A percentile compares a stretch with the other conserved stretches of the same genome.
phyloP scores from a whole-genome alignment of 2,113 vertebrate genomes.

The Pantherophis guttatus region DNA sequence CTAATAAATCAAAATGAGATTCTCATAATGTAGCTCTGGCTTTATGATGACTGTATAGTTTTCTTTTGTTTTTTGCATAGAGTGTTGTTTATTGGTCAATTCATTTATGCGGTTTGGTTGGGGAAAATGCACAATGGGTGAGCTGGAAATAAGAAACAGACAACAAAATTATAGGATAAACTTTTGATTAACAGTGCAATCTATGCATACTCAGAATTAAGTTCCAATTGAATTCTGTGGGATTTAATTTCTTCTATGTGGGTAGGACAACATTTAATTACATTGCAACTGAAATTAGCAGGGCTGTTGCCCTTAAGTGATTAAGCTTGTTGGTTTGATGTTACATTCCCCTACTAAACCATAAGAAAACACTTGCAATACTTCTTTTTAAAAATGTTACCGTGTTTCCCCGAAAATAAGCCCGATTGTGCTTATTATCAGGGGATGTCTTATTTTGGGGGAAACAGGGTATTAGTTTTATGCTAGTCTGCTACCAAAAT shows the following conservation, averaged over 20 bases:
- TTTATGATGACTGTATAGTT: not conserved
- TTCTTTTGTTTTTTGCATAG: not conserved
- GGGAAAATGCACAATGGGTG: not conserved
- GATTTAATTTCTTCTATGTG: not conserved
- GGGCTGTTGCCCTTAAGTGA: constrained; percentile 29
- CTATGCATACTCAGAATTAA: not conserved
- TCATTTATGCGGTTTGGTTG: not conserved
- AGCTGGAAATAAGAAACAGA: not conserved
- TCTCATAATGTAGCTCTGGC: not conserved
- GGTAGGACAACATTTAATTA: constrained; percentile 40
- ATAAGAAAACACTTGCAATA: constrained; percentile 39
- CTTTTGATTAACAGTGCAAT: constrained; percentile 4
- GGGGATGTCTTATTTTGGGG: too few species aligned
- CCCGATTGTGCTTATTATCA: too few species aligned
- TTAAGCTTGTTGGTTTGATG: constrained; percentile 53
- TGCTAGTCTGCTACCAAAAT: not conserved
- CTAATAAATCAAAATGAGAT: constrained; percentile 16
- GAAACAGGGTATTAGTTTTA: not conserved
- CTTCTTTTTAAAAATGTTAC: not conserved
- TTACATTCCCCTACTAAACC: constrained; percentile 52
- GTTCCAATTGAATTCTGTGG: not conserved
- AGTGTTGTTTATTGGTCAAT: constrained; percentile 7
- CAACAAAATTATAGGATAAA: constrained; percentile 9
- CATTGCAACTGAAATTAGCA: constrained; percentile 12
- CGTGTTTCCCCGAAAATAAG: too few species aligned